Conservation (phyloP, 2,797 vertebrate genomes). For the Basileuterus tristriatus region DNA sequence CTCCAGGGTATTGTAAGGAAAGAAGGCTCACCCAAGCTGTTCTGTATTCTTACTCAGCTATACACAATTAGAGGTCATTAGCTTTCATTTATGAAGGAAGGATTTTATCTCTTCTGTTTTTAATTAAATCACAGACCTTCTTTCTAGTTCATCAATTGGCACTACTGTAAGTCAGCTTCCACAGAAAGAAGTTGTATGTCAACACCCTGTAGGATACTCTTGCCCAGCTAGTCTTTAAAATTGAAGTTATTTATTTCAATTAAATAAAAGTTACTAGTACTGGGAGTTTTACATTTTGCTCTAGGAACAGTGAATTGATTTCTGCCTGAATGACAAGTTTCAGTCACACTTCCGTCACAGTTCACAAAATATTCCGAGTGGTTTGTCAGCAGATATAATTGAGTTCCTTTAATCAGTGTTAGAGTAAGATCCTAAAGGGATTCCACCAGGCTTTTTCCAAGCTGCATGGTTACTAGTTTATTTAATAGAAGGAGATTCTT, state of each 20-base stretch:
- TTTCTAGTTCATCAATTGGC: not conserved
- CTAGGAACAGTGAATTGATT: conserved; percentile 23
- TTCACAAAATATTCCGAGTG: conserved; percentile 19
- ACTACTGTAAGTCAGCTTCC: not conserved
- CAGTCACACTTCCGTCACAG: conserved; percentile 33
- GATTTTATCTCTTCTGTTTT: conserved; percentile 18
- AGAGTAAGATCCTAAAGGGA: not conserved
- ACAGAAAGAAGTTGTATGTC: not conserved
- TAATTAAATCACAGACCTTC: conserved; percentile 56
- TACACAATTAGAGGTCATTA: conserved; percentile 12
- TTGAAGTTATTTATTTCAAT: conserved; percentile 7
- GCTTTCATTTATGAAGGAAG: conserved; percentile 23
- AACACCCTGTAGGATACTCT: not conserved
- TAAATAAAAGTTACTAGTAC: not conserved
- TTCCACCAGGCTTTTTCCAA: not conserved
- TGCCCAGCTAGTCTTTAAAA: not conserved
- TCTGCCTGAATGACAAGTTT: conserved; percentile 20
- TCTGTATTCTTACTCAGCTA: conserved; percentile 12
- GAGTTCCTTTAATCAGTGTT: conserved; percentile 18
- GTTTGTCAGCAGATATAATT: conserved; percentile 31
- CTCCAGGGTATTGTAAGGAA: not conserved
- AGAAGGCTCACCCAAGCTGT: not conserved
- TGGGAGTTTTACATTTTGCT: not conserved
- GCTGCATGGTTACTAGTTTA: not conserved
- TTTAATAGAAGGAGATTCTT: not conserved